Percentiles rank a stretch among this genome's conserved stretches.
Conservation (phyloP, 2,888 invertebrate species). For the Atethmia centrago region DNA sequence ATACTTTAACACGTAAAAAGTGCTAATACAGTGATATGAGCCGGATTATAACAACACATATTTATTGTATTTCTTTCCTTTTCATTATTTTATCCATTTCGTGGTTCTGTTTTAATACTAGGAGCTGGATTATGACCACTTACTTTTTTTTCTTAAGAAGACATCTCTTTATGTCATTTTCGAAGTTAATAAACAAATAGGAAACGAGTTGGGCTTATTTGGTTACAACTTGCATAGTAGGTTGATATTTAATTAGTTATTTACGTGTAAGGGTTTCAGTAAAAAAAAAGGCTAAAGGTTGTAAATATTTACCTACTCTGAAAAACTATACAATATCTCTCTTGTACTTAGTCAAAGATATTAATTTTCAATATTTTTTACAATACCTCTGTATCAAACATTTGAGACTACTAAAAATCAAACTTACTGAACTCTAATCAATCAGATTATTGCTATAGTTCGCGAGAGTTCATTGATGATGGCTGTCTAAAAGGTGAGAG, state of each 20-base stretch:
- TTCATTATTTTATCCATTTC: slow-evolving; percentile 51
- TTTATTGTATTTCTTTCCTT: slow-evolving; percentile 55
- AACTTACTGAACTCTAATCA: background rate
- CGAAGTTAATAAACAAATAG: background rate
- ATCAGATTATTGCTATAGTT: too few relatives aligned
- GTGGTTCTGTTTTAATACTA: slow-evolving; percentile 28
- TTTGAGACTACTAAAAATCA: too few relatives aligned
- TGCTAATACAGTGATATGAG: slow-evolving; percentile 70
- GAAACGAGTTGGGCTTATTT: background rate
- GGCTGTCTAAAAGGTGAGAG: slow-evolving; percentile 5
- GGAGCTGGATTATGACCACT: slow-evolving; percentile 9
- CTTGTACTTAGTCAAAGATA: background rate
- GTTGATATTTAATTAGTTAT: background rate
- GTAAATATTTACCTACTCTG: background rate
- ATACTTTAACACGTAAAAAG: slow-evolving; percentile 72
- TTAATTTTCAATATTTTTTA: background rate
- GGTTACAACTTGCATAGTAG: background rate
- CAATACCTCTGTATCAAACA: too few relatives aligned
- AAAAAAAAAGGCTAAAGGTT: background rate
- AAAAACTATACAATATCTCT: background rate
- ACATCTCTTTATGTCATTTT: background rate
- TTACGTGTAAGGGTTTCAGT: background rate
- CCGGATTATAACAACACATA: slow-evolving; percentile 59
- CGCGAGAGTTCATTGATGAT: too few relatives aligned
- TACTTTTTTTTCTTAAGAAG: background rate